These are phyloP conservation scores for Hesperophylax magnus DNA, from an alignment of 1,140 invertebrate genomes.

Conservation along the genomic window DNA sequence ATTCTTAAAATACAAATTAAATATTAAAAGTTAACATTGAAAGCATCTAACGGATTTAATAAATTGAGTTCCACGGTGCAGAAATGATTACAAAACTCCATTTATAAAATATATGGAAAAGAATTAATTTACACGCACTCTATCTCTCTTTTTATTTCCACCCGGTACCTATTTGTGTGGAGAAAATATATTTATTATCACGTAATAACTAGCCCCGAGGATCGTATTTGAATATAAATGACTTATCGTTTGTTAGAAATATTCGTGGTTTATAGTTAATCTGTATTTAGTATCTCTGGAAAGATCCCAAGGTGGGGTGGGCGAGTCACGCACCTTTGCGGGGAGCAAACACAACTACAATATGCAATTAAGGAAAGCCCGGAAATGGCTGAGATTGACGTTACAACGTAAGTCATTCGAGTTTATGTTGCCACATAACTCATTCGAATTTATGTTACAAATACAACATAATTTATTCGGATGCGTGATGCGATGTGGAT, in stretches of 20 bases:
- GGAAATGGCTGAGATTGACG: constrained; percentile 53
- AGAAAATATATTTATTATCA: constrained; percentile 27
- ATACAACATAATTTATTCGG: background rate
- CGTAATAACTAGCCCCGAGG: constrained; percentile 5
- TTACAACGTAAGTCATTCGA: constrained; percentile 51
- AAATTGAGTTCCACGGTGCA: too few relatives aligned
- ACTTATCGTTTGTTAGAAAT: constrained; percentile 11
- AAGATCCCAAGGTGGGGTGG: constrained; percentile 32
- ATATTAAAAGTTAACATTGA: too few relatives aligned
- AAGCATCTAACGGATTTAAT: too few relatives aligned
- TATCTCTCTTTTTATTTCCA: background rate
- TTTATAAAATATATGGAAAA: background rate
- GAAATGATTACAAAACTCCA: too few relatives aligned
- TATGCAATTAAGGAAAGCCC: constrained; percentile 55
- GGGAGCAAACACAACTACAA: constrained; percentile 54
- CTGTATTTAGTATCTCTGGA: constrained; percentile 22
- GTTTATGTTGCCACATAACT: constrained; percentile 37
- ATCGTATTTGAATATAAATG: constrained; percentile 25
- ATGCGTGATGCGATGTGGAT: background rate
- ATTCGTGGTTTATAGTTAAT: constrained; percentile 31
- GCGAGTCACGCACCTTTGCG: constrained; percentile 55
- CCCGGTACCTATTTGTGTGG: constrained; percentile 1
- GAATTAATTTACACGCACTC: background rate
- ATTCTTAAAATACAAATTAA: too few relatives aligned
- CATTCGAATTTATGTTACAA: background rate